Conservation (phyloP, 2,888 invertebrate species). For the Acheta domesticus region DNA sequence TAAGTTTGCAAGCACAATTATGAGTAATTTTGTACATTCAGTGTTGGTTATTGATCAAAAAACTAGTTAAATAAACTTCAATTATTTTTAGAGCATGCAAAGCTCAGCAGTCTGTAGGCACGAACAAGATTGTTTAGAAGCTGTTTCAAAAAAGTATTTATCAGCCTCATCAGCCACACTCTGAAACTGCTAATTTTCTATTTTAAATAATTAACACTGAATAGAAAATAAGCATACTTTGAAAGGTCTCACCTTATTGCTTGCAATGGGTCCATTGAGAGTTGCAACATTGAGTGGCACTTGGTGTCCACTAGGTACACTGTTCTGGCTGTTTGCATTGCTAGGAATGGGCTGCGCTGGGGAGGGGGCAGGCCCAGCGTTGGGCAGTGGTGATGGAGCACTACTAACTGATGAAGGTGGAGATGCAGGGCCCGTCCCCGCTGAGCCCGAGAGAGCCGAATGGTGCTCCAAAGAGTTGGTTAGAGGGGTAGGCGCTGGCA, state of each 20-base stretch:
- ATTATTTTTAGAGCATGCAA: no score
- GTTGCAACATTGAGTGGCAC: slow-evolving; percentile 42
- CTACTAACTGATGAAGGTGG: slow-evolving; percentile 54
- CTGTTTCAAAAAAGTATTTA: no score
- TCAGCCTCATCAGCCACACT: no score
- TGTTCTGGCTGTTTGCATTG: background rate
- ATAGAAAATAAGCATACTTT: no score
- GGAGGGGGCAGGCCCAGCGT: slow-evolving; percentile 39
- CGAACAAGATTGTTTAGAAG: no score
- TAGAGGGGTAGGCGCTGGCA: slow-evolving; percentile 12
- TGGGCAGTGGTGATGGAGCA: slow-evolving; percentile 54
- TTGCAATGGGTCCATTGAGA: slow-evolving; percentile 52
- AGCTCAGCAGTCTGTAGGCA: no score
- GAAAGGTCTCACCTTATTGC: slow-evolving; percentile 41
- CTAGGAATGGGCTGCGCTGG: slow-evolving; percentile 31
- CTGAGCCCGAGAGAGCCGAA: slow-evolving; percentile 33
- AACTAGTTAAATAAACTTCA: no score
- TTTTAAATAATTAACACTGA: no score
- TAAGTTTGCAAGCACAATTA: no score
- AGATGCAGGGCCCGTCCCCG: slow-evolving; percentile 37
- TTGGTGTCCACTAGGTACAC: background rate
- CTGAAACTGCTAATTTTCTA: no score
- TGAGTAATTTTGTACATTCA: no score
- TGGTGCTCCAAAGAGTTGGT: slow-evolving; percentile 37
- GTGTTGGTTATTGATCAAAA: no score